Base-by-base conservation (phyloP, 2,888 invertebrate genomes). In the Meiosimyza decipiens region DNA sequence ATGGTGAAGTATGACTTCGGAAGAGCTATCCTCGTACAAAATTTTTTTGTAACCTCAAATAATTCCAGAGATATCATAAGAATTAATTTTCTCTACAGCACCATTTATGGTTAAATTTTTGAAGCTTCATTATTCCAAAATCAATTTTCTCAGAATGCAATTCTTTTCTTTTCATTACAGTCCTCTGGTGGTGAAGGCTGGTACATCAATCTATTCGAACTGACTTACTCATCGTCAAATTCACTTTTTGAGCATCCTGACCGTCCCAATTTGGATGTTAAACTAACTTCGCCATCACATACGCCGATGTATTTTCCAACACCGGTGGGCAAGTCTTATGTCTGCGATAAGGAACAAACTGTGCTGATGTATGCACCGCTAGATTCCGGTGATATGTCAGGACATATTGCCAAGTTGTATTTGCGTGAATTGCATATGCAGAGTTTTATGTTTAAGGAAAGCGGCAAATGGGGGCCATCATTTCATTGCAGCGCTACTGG, bases 111-210 rank as follows among this genome's bases (percentile, higher is more conserved):
- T n/a, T n/a, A n/a, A n/a, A n/a, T n/a, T n/a, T n/a, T n/a, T n/a
- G n/a, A n/a, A n/a, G n/a, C n/a, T n/a, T n/a, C n/a, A n/a, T n/a
- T n/a, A n/a, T n/a, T n/a, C n/a, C n/a, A n/a, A n/a, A n/a, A n/a
- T n/a, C n/a, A n/a, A n/a, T n/a, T n/a, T n/a, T n/a, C n/a, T n/a
- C n/a, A n/a, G n/a, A n/a, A n/a, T n/a, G n/a, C n/a, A n/a, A n/a
- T 71, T 67, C 68, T 88, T 88, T 50, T 85, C 59, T 65, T 3
- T n/a, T 55, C 51, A 59, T 28, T 55, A 9, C 73, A 95, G 95
- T 95, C 95, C 2, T 94, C 94, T 40, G 95, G 95, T 6, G 95
- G 95, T 7, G 95, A 96, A 82, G 90, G 94, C 78, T 97, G 96
- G 96, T 96, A 94, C 84, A 92, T 95, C 1, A 92, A 92, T 78